Evolutionary conservation across 2,113 vertebrate species (phyloP).

Genomic region (Prochilodus magdalenae): DNA sequence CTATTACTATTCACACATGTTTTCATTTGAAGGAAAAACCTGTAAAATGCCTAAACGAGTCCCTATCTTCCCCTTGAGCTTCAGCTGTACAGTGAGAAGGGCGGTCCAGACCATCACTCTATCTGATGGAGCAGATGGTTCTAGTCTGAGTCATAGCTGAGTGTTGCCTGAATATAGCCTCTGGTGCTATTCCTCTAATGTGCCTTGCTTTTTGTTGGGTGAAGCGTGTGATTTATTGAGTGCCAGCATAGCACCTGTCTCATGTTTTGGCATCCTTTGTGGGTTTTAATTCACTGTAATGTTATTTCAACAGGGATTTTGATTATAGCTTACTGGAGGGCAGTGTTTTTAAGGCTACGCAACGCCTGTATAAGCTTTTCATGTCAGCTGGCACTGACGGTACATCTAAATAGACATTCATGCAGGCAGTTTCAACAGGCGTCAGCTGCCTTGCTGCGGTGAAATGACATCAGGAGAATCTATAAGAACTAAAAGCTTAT

Average conservation of each 20-base stretch:
- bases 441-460: no score
- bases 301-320: no score
- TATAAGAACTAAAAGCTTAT: no score
- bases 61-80: conserved; percentile 46
- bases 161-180: conserved; percentile 26
- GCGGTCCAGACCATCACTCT: neutral
- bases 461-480: no score
- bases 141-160: conserved; percentile 30
- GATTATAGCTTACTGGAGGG: no score
- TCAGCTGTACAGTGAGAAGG: conserved; percentile 21
- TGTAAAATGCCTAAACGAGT: conserved; percentile 34
- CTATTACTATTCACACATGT: conserved; percentile 37
- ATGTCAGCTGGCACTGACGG: no score
- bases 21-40: conserved; percentile 15
- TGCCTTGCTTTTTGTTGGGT: neutral
- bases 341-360: no score
- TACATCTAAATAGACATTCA: no score
- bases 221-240: conserved; percentile 10
- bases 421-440: no score
- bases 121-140: conserved; percentile 32
- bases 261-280: neutral
- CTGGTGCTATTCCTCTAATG: conserved; percentile 9
- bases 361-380: no score
- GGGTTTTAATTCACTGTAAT: no score
- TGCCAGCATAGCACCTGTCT: neutral